Percentiles rank a stretch among this genome's conserved stretches.
Conservation (phyloP, 1,140 invertebrate genomes). For the Campodea augens region DNA sequence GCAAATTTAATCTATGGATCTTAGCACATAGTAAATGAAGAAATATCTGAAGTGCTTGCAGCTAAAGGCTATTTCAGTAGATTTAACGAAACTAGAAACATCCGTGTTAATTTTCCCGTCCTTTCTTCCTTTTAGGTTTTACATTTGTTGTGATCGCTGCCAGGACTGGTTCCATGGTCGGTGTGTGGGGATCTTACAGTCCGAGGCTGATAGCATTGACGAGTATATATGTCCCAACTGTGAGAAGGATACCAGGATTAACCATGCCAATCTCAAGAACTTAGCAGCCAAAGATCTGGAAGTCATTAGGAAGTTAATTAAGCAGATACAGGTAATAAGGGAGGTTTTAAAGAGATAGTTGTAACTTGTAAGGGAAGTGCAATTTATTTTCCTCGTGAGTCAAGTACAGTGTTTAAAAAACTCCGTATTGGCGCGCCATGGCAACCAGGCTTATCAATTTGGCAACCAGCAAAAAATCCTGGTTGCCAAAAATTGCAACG, state of each 20-base stretch:
- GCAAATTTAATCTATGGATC: too few species aligned
- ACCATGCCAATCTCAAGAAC: slow-evolving; percentile 75
- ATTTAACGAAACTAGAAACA: too few species aligned
- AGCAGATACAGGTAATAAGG: slow-evolving; percentile 74
- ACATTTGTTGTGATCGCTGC: slow-evolving; percentile 94
- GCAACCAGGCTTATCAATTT: too few species aligned
- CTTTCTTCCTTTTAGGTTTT: slow-evolving; percentile 44
- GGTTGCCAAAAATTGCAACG: too few species aligned
- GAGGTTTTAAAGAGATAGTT: too few species aligned
- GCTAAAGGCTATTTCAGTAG: too few species aligned
- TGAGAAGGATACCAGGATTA: slow-evolving; percentile 67
- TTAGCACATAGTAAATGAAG: neutral
- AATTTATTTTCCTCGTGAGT: too few species aligned
- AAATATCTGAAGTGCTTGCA: too few species aligned
- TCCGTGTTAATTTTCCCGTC: neutral
- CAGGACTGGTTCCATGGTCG: slow-evolving; percentile 98
- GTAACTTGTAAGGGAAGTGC: too few species aligned
- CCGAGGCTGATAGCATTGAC: slow-evolving; percentile 83
- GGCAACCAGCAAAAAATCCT: too few species aligned
- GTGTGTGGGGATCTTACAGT: slow-evolving; percentile 88
- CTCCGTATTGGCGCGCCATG: too few species aligned
- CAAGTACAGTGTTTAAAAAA: too few species aligned
- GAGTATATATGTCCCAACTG: slow-evolving; percentile 94
- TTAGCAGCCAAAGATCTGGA: slow-evolving; percentile 64
- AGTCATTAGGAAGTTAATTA: slow-evolving; percentile 61